Evolutionary conservation across 2,888 invertebrate species (phyloP), one percentile per base, ranked within the genome.

Genomic region (Cheilosia variabilis): DNA sequence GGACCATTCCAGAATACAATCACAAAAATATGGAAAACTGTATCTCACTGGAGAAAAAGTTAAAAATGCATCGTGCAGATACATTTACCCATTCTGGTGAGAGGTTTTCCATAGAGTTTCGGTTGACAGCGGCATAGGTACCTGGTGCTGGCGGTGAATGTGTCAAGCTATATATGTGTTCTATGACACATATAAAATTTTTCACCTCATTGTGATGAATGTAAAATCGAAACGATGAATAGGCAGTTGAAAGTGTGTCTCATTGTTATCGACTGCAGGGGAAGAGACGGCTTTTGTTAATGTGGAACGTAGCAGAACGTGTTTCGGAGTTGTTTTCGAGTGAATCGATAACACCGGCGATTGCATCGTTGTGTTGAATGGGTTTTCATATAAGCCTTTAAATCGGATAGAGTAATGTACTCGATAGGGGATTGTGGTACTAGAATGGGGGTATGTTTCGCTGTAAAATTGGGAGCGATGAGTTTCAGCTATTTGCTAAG

Each of bases 231-330:
- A 34, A 43, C 78, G 62, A 50, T 53, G 69, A 75, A 76, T 76
- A 71, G 77, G n/a, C 69, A n/a, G 76, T 58, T 57, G 69, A 47
- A 69, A 76, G 76, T 71, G 65, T 71, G 41, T 71, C 43, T 72
- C 65, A 77, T 82, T 82, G 82, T 82, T 72, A 72, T 77, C 63
- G 50, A 58, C 24, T 47, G 19, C 9, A 45, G 31, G 24, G 45
- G 41, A 37, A 37, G 24, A 17, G 43, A 68, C 37, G 15, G 55
- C 65, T 63, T 75, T 84, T 84, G 80, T 80, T 53, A 75, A 71
- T 71, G 80, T 71, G 75, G 71, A 76, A 47, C 75, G 80, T 66
- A 84, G 47, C 84, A 71, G 66, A 84, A 84, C 84, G 75, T 71
- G 24, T 73, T 66, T 45, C 31, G 43, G 45, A 71, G 72, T 62